Base-by-base conservation (phyloP, 37 sponge, comb jelly and placozoan species). In the Aplysina aerophoba region DNA sequence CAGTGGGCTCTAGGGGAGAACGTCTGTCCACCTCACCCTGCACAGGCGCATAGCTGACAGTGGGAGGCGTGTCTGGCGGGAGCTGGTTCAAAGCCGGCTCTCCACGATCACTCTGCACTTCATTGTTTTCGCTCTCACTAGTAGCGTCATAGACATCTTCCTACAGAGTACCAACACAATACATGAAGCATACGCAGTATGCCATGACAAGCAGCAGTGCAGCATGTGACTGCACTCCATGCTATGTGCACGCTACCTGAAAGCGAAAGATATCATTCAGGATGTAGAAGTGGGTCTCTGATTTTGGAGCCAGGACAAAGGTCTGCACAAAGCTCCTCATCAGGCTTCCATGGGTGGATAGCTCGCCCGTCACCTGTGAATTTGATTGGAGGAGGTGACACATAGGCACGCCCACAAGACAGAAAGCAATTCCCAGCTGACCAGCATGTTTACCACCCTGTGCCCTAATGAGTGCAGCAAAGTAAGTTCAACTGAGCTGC, bases 251-350 rank as follows among this genome's bases (percentile, higher is more conserved):
- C 19, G 33, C 0, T 4, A 83, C 89, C 90, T 96, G 99, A 77
- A 96, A 99, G 50, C 99, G 92, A 85, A 99, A 99, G 57, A 96
- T 96, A 85, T 95, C 95, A 36, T 95, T 97, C 86, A 87, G 90
- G 55, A 95, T 90, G 86, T 83, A 87, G 84, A 86, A 94, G 66
- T 91, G 87, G 75, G 91, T 91, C 19, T 87, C 87, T 0, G 88
- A 69, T 62, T 94, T 85, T 0, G 89, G 95, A 60, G 92, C 92
- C 62, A 99, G 87, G 15, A 99, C 95, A 89, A 99, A 96, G 33
- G 95, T 99, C 83, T 99, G 99, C 56, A 99, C 97, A 80, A 99
- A 99, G 27, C 93, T 84, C 53, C 99, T 91, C 91, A 93, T 92
- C 21, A 94, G 94, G 20, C 86, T 63, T 21, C 95, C 97, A 33